Percentiles rank a stretch among this genome's conserved stretches.
These are phyloP conservation scores for Clitarchus hookeri DNA, from an alignment of 2,888 invertebrate genomes.

Conservation along the genomic window DNA sequence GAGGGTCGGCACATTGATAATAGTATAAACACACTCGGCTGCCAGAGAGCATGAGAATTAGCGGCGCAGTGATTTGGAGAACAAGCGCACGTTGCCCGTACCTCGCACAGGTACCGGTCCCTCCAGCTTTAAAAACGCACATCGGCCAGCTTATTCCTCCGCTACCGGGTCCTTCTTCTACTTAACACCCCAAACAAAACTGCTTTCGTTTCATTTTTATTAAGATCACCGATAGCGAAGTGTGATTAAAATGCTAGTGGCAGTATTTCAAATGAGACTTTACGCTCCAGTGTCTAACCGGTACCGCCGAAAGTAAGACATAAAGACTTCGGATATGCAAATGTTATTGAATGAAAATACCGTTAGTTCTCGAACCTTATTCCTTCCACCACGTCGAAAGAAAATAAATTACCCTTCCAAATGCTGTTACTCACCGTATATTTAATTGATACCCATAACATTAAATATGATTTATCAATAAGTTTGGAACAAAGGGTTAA, in stretches of 20 bases:
- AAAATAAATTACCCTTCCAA: not conserved
- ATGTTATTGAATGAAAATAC: not conserved
- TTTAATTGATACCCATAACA: not conserved
- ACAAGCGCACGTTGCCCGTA: not conserved
- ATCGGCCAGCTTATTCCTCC: not conserved
- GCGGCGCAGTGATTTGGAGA: not conserved
- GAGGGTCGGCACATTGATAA: not conserved
- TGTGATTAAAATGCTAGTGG: conserved; percentile 14
- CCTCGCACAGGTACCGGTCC: not conserved
- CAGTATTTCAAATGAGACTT: not conserved
- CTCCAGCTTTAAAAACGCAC: not conserved
- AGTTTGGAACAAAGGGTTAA: too few species aligned
- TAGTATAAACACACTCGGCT: conserved; percentile 7
- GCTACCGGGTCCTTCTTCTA: not conserved
- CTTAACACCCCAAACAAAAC: not conserved
- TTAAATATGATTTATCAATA: too few species aligned
- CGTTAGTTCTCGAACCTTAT: not conserved
- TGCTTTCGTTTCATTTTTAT: not conserved
- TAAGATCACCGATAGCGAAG: not conserved
- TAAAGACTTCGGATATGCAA: not conserved
- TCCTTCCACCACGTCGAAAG: not conserved
- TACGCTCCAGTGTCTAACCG: not conserved
- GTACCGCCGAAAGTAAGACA: not conserved
- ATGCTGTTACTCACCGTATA: not conserved
- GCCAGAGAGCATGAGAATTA: conserved; percentile 14